phyloP scores from a whole-genome alignment of 2,888 invertebrate genomes.

The Ormyrus labotus region DNA sequence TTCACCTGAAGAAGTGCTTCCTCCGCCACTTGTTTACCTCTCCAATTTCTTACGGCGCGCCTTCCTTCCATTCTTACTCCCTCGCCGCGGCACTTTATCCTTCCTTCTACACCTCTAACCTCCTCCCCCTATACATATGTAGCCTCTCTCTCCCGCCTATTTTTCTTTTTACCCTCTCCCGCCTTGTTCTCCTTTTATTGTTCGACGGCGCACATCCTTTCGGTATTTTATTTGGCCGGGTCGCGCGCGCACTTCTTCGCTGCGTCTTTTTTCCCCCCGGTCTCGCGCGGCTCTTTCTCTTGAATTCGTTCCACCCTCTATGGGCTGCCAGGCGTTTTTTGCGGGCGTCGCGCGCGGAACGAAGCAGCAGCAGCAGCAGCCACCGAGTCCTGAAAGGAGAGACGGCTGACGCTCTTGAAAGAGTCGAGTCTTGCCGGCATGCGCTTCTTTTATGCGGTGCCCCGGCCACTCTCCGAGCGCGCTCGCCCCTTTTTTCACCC shows the following conservation, averaged over 20 bases:
- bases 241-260: not conserved
- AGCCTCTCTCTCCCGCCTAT: too few species aligned
- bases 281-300: constrained; percentile 34
- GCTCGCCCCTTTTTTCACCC: constrained; percentile 29
- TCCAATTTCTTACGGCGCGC: not conserved
- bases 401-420: not conserved
- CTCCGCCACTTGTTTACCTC: not conserved
- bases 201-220: not conserved
- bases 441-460: constrained; percentile 14
- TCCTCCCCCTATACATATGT: too few species aligned
- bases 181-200: not conserved
- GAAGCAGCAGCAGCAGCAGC: too few species aligned
- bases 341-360: too few species aligned
- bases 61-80: not conserved
- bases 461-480: not conserved
- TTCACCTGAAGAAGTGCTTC: not conserved
- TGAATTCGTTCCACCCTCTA: constrained; percentile 44
- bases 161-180: too few species aligned
- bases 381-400: constrained; percentile 19
- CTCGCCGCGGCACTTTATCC: constrained; percentile 9
- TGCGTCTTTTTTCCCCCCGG: not conserved
- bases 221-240: not conserved
- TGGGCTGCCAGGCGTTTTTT: constrained; percentile 21
- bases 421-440: not conserved
- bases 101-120: constrained; percentile 12